Percentiles rank a stretch among this genome's conserved stretches.
phyloP scores from a whole-genome alignment of 2,113 vertebrate genomes.

The Mixornis gularis region DNA sequence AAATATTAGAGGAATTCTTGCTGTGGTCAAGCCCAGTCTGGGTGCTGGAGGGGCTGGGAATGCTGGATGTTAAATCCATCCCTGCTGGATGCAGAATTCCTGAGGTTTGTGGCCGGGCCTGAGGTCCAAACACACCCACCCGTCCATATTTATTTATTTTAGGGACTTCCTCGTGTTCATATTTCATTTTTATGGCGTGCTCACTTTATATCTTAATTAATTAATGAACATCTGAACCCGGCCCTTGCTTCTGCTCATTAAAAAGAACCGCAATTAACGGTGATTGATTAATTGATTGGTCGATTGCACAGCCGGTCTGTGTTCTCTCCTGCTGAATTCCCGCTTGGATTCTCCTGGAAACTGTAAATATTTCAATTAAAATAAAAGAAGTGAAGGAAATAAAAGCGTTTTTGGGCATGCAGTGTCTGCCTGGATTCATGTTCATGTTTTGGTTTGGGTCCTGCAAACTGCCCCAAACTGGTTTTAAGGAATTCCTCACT shows the following conservation, averaged over 20 bases:
- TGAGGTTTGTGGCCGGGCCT: not conserved
- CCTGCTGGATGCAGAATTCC: not conserved
- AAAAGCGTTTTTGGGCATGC: fast-evolving
- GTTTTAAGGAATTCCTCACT: fast-evolving
- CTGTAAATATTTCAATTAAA: not conserved
- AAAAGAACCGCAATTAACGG: not conserved
- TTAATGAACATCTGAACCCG: not conserved
- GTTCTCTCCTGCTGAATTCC: constrained; percentile 61
- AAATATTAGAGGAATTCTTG: fast-evolving
- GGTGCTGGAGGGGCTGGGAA: fast-evolving
- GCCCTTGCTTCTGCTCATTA: not conserved
- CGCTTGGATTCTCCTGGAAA: not conserved
- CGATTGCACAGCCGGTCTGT: constrained; percentile 57
- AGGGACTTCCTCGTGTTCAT: not conserved
- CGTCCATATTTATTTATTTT: not conserved
- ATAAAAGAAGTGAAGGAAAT: not conserved
- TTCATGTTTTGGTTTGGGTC: fast-evolving
- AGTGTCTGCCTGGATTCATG: fast-evolving
- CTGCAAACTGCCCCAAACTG: fast-evolving
- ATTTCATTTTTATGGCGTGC: not conserved
- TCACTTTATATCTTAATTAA: not conserved
- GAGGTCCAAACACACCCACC: not conserved
- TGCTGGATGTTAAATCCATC: fast-evolving
- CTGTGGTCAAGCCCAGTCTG: fast-evolving
- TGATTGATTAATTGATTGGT: not conserved